Evolutionary conservation across 2,888 invertebrate genomes (phyloP), one percentile per base, ranked within the genome.

Genomic region (Lithophane semibrunnea): DNA sequence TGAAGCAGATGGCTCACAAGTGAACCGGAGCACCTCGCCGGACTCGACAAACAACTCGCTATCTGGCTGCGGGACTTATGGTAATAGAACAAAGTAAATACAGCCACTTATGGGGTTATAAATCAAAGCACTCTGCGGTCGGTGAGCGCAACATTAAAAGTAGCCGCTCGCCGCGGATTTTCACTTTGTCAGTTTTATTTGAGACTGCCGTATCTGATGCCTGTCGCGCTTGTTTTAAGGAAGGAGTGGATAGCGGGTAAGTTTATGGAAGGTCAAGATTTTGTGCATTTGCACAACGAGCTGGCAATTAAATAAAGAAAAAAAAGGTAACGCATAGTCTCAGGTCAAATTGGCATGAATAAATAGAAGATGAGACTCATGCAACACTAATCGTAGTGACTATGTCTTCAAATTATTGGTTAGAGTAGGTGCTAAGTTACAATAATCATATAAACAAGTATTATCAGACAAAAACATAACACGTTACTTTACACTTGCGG

Each of bases 181-280:
- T 94, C 94, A 94, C 94, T 95, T 94, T 94, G 94, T 92, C 89
- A 91, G 89, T 93, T 94, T 93, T 92, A 92, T 90, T 89, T 86
- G 90, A 90, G 84, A 86, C 86, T 73, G 75, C 84, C 89, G 86
- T 93, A 92, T 93, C 92, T 91, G 92, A 93, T 91, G 89, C 81
- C 75, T 87, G 83, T 77, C 80, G 67, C 71, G 76, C 44, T 72
- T 79, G 84, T 16, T 75, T 83, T 13, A 64, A 83, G 85, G 65
- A 80, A 75, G 8, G 7, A 79, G 90, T 85, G 86, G 52, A 0
- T 0, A 58, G 64, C 67, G 66, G 47, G 10, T n/a, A 9, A n/a
- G 10, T 29, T 13, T 10, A 16, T 29, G 13, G 66, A 9, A 42
- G 18, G 24, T 24, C 13, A 7, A 16, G 13, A 16, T 16, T 29